Evolutionary conservation across 1,140 invertebrate genomes (phyloP).

Genomic region (Aethina tumida): DNA sequence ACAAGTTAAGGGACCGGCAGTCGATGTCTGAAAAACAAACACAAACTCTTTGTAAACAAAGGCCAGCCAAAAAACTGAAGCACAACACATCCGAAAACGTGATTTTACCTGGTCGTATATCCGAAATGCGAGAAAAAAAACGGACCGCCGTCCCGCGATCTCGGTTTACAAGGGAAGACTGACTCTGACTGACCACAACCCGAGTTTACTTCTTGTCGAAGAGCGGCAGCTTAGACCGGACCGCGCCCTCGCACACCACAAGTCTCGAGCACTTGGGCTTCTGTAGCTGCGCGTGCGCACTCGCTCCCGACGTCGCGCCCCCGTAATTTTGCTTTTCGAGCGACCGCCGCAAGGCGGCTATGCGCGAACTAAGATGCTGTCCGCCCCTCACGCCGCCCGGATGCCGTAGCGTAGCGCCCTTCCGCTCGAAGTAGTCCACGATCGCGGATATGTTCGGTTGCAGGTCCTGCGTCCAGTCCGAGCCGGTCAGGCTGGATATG

Average conservation of each 20-base stretch:
- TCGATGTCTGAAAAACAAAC: background rate
- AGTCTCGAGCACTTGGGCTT: conserved; percentile 43
- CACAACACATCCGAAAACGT: background rate
- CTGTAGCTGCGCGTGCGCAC: conserved; percentile 30
- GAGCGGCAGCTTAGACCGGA: conserved; percentile 71
- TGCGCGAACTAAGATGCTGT: conserved; percentile 27
- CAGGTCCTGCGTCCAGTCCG: conserved; percentile 56
- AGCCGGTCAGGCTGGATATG: conserved; percentile 66
- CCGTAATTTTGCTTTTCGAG: conserved; percentile 27
- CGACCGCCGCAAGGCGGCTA: conserved; percentile 26
- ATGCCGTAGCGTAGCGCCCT: conserved; percentile 39
- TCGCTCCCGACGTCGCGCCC: conserved; percentile 14
- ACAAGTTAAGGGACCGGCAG: conserved; percentile 1
- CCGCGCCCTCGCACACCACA: conserved; percentile 67
- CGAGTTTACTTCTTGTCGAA: conserved; percentile 63
- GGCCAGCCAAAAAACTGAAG: background rate
- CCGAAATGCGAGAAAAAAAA: conserved; percentile 1
- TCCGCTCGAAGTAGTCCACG: conserved; percentile 79
- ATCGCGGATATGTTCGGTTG: conserved; percentile 66
- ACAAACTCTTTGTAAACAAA: background rate
- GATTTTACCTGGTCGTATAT: conserved; percentile 4
- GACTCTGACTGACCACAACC: background rate
- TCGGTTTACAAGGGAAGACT: background rate
- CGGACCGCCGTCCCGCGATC: background rate
- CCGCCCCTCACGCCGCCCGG: conserved; percentile 23